phyloP scores from a whole-genome alignment of 2,113 vertebrate genomes.

The Oreotrochilus melanogaster region DNA sequence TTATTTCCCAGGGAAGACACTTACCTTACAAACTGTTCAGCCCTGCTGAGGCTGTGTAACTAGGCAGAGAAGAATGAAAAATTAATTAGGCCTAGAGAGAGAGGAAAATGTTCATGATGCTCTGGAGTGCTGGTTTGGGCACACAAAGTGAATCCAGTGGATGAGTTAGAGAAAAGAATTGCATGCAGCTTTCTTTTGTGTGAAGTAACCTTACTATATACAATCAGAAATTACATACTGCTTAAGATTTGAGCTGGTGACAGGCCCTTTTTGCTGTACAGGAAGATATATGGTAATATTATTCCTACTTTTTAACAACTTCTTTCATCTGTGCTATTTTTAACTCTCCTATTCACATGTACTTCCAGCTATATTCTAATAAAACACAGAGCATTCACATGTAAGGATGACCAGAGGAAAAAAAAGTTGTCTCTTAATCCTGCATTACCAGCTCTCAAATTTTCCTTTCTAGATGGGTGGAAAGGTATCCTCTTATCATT shows the following conservation, averaged over 20 bases:
- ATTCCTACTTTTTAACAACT: background rate
- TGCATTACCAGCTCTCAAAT: background rate
- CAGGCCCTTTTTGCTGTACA: background rate
- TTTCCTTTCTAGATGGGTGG: background rate
- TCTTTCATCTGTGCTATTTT: background rate
- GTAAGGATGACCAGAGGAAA: background rate
- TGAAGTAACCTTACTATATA: background rate
- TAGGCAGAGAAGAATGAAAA: conserved; percentile 3
- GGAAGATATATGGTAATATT: background rate
- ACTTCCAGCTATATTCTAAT: background rate
- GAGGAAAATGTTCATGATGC: background rate
- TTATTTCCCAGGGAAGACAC: conserved; percentile 38
- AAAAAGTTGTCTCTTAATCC: background rate
- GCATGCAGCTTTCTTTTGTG: background rate
- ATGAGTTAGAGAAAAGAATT: background rate
- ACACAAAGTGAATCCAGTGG: background rate
- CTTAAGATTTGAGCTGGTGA: background rate
- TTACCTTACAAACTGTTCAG: background rate
- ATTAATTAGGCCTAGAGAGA: conserved; percentile 15
- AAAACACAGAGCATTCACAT: background rate
- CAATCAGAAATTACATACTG: background rate
- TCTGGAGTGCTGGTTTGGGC: background rate
- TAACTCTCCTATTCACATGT: background rate
- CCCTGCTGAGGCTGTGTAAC: background rate
- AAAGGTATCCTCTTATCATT: background rate